phyloP scores from a whole-genome alignment of 2,113 vertebrate species.

The Eira barbara region DNA sequence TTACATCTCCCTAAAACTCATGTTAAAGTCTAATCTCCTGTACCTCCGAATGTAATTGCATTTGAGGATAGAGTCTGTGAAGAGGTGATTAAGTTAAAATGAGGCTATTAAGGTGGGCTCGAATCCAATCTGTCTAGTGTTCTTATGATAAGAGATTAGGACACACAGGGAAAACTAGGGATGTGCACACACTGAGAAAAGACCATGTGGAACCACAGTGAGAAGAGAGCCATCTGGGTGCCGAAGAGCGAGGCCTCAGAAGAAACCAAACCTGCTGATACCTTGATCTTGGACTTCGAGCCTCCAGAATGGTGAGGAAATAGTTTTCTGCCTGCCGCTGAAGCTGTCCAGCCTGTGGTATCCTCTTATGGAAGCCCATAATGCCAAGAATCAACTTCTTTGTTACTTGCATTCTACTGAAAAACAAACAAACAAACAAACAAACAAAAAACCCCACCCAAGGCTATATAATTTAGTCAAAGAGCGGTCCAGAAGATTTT shows the following conservation, averaged over 20 bases:
- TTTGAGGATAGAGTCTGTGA: neutral
- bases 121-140: neutral
- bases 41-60: neutral
- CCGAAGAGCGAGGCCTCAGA: neutral
- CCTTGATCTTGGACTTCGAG: neutral
- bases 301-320: neutral
- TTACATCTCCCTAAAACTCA: neutral
- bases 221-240: neutral
- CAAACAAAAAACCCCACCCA: neutral
- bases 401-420: neutral
- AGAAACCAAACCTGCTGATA: neutral
- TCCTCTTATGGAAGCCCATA: neutral
- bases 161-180: neutral
- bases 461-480: neutral
- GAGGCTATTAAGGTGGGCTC: neutral
- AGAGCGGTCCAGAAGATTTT: neutral
- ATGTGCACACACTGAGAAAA: neutral
- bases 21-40: neutral
- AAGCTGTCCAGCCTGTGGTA: neutral
- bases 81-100: neutral
- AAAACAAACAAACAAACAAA: neutral
- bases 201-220: too few species aligned
- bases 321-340: neutral
- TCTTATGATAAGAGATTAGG: neutral
- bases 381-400: neutral